Base-by-base conservation (phyloP, 2,113 vertebrate genomes). In the Procavia capensis region DNA sequence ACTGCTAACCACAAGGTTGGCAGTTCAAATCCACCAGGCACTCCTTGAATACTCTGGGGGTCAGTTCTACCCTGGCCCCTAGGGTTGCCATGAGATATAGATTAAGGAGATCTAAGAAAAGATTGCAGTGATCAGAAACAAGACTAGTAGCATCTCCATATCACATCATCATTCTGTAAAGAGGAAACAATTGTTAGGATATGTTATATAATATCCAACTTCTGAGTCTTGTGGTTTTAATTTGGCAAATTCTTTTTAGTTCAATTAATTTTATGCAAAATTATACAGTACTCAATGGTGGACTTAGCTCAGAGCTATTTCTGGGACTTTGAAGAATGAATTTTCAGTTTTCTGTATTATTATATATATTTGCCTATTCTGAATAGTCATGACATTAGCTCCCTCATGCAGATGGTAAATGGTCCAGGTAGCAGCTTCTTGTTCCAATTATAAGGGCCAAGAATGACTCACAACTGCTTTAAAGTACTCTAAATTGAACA, bases 311-410 rank as follows among this genome's bases (percentile, higher is more conserved):
- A 88, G n/a, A 76, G 27, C 22, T 76, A 61, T 72, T 31, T 75
- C 27, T 74, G 2, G n/a, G 2, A 50, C 2, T 74, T 96, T 36
- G 45, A 92, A 72, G 3, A 78, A 70, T 66, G 29, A 17, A 5
- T 43, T 93, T 88, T 88, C 1, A 1, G 50, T 93, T 92, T 94
- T 93, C 57, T 85, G 50, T 63, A 72, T 80, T 29, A 89, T 78
- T 72, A 20, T 34, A 61, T 94, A 64, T 3, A 34, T 82, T 43
- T 82, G 25, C 2, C 6, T 59, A 86, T 82, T 34, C 9, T 91
- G 31, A 7, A n/a, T 54, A 74, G 84, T 88, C 31, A 88, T 27
- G 5, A 20, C 68, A 63, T 79, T 90, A 75, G n/a, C 9, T 85
- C 16, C 79, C 72, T 75, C 43, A 90, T n/a, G 4, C 7, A 88